Percentiles rank a stretch among this genome's conserved stretches.
Evolutionary conservation across 1,140 invertebrate genomes (phyloP).

Genomic region (Yoshiicerus persimilis): DNA sequence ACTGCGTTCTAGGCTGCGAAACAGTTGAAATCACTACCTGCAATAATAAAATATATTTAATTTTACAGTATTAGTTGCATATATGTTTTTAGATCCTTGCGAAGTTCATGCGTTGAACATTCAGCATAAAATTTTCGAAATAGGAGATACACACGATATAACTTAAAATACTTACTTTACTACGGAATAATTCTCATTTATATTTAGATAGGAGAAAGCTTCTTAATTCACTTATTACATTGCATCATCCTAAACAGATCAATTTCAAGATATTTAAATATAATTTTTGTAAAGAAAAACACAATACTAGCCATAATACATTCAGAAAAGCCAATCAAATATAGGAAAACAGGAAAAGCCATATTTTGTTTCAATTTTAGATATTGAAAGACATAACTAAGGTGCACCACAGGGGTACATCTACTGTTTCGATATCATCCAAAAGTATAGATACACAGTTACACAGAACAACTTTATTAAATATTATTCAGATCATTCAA

Average conservation of each 20-base stretch:
- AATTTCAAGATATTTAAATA: no score
- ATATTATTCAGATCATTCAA: neutral
- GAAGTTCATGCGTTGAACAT: neutral
- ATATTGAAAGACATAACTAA: no score
- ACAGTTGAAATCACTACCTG: neutral
- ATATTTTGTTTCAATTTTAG: no score
- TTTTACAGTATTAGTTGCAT: neutral
- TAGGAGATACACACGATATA: neutral
- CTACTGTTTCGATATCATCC: no score
- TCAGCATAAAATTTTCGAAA: conserved; percentile 1
- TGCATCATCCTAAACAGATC: neutral
- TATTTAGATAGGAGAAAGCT: neutral
- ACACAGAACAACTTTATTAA: no score
- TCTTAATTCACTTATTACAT: neutral
- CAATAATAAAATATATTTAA: neutral
- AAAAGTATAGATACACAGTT: no score
- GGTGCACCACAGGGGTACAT: no score
- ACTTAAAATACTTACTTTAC: neutral
- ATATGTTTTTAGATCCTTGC: neutral
- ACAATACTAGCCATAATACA: no score
- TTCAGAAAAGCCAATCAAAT: no score
- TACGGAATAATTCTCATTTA: neutral
- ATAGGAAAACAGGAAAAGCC: no score
- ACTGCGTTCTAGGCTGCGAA: neutral
- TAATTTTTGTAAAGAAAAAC: neutral